Evolutionary conservation across 2,888 invertebrate species (phyloP), one percentile per base, ranked within the genome.

Genomic region (Sphaerophoria taeniata): DNA sequence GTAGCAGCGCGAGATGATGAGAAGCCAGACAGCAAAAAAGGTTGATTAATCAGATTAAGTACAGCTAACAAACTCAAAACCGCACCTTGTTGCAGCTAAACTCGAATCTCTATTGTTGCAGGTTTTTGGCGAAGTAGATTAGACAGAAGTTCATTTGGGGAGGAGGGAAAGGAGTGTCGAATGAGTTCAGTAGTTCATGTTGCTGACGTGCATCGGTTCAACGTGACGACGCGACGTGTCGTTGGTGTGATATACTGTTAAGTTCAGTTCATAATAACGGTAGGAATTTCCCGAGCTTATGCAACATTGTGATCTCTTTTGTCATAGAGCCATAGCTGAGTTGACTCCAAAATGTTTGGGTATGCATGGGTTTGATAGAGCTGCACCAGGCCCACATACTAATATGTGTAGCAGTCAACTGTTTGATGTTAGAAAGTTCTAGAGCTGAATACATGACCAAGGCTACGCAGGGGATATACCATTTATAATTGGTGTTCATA

Each of bases 41-140:
- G 83, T 84, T 84, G 79, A 84, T 84, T 84, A 83, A 84, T 84
- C 83, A 70, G 83, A 83, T 83, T 78, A 83, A 56, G 83, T 74
- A 74, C 63, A 78, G 73, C 83, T 83, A 78, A 84, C 74, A 71
- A 84, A 79, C 79, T 74, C 24, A 67, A 24, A 67, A 84, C 79
- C 79, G 55, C 79, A 84, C 75, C 83, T 60, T 61, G 79, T 71
- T 79, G 72, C 14, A 53, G 51, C 51, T 47, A 47, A 14, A 9
- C 12, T 12, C 1, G 24, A 24, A 24, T 24, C 24, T 24, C 24
- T 24, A 2, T 24, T 24, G 24, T 2, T 24, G 24, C 24, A 24
- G 24, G 1, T 24, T 24, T 24, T 24, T 24, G 43, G 6, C 6
- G 56, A 31, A 67, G 45, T 47, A 49, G 36, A 49, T 65, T 49